Conservation (phyloP, 2,113 vertebrate genomes). For the Hydropotes inermis region DNA sequence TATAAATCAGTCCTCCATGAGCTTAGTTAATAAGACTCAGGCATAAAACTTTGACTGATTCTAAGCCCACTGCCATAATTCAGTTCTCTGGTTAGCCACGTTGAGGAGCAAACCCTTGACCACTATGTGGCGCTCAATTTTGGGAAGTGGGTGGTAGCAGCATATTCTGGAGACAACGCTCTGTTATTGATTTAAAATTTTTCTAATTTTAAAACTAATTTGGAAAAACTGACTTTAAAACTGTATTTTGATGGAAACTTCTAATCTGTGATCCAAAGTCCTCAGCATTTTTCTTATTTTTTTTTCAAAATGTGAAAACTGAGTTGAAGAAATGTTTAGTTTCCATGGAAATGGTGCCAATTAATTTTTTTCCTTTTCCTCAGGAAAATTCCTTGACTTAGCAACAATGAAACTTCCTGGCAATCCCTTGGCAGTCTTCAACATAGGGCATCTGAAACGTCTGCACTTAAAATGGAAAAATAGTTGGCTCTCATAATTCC, state of each 20-base stretch:
- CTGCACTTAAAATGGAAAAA: background rate
- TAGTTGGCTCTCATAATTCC: background rate
- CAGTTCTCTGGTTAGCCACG: background rate
- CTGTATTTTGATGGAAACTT: constrained; percentile 34
- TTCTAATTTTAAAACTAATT: constrained; percentile 34
- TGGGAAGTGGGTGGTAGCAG: background rate
- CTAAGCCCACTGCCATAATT: background rate
- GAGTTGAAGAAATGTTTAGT: constrained; percentile 50
- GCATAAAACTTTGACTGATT: background rate
- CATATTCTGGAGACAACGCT: background rate
- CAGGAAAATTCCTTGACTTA: constrained; percentile 62
- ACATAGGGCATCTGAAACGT: background rate
- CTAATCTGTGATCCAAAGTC: background rate
- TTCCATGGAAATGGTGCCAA: constrained; percentile 50
- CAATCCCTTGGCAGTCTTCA: constrained; percentile 13
- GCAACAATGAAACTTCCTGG: constrained; percentile 52
- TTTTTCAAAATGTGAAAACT: constrained; percentile 40
- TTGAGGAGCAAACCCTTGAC: background rate
- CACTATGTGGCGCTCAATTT: background rate
- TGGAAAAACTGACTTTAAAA: constrained; percentile 29
- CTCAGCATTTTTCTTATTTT: constrained; percentile 23
- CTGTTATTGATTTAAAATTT: background rate
- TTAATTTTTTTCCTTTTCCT: constrained; percentile 45
- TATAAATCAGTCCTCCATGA: background rate
- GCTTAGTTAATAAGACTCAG: background rate